Conservation (phyloP, 1,140 invertebrate species). For the Mactra quadrangularis region DNA sequence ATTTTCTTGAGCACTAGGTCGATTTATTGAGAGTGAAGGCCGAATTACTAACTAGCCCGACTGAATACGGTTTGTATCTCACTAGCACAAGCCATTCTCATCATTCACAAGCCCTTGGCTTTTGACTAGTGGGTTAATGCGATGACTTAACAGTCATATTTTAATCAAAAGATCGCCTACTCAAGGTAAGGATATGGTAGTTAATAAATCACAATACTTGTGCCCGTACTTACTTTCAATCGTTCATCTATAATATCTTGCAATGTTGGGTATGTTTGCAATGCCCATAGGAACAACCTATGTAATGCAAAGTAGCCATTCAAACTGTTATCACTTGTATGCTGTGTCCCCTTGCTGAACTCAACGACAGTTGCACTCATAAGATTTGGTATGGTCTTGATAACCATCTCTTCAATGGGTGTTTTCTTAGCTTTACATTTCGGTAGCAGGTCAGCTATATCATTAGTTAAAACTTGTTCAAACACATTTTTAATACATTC, state of each 20-base stretch:
- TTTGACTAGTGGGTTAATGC: no score
- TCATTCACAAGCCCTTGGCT: no score
- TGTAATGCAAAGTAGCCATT: constrained; percentile 78
- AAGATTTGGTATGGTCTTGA: constrained; percentile 77
- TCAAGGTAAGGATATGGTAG: no score
- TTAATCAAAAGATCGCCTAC: no score
- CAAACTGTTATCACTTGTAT: constrained; percentile 77
- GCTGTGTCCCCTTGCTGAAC: constrained; percentile 78
- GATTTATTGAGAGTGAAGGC: no score
- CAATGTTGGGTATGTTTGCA: constrained; percentile 74
- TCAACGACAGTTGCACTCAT: constrained; percentile 77
- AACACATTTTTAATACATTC: constrained; percentile 69
- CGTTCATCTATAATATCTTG: constrained; percentile 66
- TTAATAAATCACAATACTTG: no score
- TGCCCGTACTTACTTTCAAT: constrained; percentile 70
- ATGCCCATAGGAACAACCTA: constrained; percentile 75
- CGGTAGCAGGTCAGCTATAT: constrained; percentile 68
- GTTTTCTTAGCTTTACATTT: constrained; percentile 72
- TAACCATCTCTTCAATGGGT: constrained; percentile 72
- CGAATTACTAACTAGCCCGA: no score
- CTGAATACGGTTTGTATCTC: no score
- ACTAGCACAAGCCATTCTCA: no score
- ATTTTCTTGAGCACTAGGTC: no score
- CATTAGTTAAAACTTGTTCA: constrained; percentile 68
- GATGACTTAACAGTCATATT: no score